Percentiles rank a stretch among this genome's conserved stretches.
Conservation (phyloP, 2,113 vertebrate species). For the Microtus pennsylvanicus region DNA sequence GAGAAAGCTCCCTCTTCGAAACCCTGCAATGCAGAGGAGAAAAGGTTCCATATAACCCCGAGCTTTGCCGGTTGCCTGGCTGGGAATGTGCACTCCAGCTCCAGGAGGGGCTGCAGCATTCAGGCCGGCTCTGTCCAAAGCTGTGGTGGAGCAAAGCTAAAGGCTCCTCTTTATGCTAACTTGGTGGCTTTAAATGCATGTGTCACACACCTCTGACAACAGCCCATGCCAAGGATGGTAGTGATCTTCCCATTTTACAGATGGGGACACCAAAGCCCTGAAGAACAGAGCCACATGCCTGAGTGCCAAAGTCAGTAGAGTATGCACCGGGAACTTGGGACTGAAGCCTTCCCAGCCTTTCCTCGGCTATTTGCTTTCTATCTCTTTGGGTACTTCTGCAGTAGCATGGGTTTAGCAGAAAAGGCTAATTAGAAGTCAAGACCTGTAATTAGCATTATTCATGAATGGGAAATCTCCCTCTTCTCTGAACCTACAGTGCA, state of each 20-base stretch:
- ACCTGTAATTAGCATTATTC: not conserved
- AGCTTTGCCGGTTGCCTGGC: fast-evolving
- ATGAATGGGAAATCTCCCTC: not conserved
- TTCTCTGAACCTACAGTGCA: constrained; percentile 14
- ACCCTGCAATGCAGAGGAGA: not conserved
- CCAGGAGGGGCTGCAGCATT: not conserved
- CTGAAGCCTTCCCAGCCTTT: not conserved
- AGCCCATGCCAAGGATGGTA: not conserved
- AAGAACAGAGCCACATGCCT: not conserved
- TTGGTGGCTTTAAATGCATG: not conserved
- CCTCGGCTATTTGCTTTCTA: not conserved
- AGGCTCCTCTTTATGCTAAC: not conserved
- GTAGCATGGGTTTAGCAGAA: not conserved
- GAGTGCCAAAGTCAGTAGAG: not conserved
- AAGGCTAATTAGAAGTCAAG: constrained; percentile 46
- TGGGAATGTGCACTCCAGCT: not conserved
- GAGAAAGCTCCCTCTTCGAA: not conserved
- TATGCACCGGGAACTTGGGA: not conserved
- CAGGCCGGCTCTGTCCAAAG: not conserved
- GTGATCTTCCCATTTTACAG: constrained; percentile 31
- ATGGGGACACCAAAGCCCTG: not conserved
- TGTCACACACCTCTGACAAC: not conserved
- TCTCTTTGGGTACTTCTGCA: not conserved
- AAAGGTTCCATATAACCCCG: not conserved
- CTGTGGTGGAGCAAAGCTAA: not conserved